Percentiles rank a stretch among this genome's conserved stretches.
Conservation (phyloP, 2,888 invertebrate species). For the Idaea dimidiata region DNA sequence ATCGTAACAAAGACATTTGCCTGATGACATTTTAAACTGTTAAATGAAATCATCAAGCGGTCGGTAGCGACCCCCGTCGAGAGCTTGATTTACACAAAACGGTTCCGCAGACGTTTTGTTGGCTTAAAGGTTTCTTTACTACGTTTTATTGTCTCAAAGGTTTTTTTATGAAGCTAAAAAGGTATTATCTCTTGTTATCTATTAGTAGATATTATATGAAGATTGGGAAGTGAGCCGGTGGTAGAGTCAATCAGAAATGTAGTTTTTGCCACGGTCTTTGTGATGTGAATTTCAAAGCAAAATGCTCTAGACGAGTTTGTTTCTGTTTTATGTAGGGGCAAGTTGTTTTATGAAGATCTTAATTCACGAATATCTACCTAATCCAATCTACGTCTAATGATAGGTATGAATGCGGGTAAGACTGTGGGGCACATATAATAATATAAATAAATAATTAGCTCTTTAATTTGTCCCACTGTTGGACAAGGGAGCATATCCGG, state of each 20-base stretch:
- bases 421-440: no score
- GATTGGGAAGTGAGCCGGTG: background rate
- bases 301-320: background rate
- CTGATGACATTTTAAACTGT: slow-evolving; percentile 25
- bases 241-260: background rate
- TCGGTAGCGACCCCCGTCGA: slow-evolving; percentile 48
- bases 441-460: no score
- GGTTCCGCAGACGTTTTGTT: slow-evolving; percentile 15
- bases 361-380: no score
- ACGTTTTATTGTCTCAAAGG: no score
- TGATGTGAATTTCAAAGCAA: no score
- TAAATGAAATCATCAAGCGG: slow-evolving; percentile 18
- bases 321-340: no score
- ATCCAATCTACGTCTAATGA: no score
- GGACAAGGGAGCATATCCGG: no score
- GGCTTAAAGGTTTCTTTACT: no score
- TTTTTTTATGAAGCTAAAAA: background rate
- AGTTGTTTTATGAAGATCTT: no score
- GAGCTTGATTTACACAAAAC: slow-evolving; percentile 29
- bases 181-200: background rate
- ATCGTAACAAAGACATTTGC: background rate
- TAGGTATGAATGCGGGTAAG: no score
- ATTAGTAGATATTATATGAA: background rate
- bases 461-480: no score
- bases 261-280: background rate